phyloP scores from a whole-genome alignment of 2,113 vertebrate genomes.

The Argyrosomus japonicus region DNA sequence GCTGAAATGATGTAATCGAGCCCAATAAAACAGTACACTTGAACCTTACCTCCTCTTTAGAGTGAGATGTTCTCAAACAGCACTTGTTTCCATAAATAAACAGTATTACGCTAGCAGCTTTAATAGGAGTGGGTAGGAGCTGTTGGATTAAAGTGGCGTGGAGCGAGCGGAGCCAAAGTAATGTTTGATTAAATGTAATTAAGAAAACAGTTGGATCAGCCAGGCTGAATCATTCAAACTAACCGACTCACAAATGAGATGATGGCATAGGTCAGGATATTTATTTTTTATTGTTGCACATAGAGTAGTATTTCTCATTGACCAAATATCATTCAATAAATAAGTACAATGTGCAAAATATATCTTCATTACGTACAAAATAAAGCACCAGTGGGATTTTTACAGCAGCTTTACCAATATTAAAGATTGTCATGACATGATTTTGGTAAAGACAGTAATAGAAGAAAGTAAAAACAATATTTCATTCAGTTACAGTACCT shows the following conservation, averaged over 20 bases:
- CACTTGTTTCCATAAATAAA: constrained; percentile 36
- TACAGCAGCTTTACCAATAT: background rate
- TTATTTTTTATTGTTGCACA: constrained; percentile 11
- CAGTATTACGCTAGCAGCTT: constrained; percentile 2
- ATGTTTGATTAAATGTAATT: constrained; percentile 49
- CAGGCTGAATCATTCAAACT: background rate
- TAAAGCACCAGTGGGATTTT: background rate
- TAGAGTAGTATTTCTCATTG: constrained; percentile 1
- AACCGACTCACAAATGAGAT: background rate
- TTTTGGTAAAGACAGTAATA: constrained; percentile 2
- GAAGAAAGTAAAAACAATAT: background rate
- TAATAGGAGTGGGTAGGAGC: constrained; percentile 9
- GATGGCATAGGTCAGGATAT: background rate
- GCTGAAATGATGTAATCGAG: background rate
- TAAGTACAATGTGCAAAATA: constrained; percentile 4
- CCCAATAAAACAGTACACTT: constrained; percentile 7
- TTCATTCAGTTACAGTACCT: background rate
- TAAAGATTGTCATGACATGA: constrained; percentile 34
- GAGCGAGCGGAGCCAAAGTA: constrained; percentile 13
- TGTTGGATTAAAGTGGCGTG: constrained; percentile 16
- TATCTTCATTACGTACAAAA: background rate
- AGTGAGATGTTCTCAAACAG: constrained; percentile 18
- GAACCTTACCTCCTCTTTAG: background rate
- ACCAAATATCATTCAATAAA: constrained; percentile 48
- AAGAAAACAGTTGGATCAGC: constrained; percentile 19